Base-by-base conservation (phyloP, 2,797 vertebrate species). In the Channa striata region DNA sequence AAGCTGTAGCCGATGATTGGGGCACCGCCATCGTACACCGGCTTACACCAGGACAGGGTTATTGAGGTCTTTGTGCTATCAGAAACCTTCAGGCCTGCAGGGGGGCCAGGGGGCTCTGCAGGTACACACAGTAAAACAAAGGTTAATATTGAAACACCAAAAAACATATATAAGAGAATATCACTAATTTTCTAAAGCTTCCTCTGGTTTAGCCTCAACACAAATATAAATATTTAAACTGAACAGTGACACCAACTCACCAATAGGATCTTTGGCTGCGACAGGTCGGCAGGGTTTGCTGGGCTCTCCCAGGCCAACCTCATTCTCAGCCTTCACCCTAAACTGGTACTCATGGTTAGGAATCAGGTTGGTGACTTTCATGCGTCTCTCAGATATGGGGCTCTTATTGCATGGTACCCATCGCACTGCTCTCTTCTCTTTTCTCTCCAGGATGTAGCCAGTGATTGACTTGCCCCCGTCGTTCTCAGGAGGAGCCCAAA, bases 401-500 rank as follows among this genome's bases (percentile, higher is more conserved):
- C 94, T 97, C 90, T 99, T 99, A 76, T 95, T 99, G 81, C 98
- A 96, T 10, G 98, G 93, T 73, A 99, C 96, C 98, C 98, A 99
- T 89, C 95, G 95, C 37, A 95, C 89, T 0, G 95, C 95, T 21
- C 96, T 92, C 84, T 97, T 99, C 88, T 99, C 98, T 80, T 98
- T 99, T 84, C 95, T 98, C 90, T 99, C 98, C 86, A 99, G 90
- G 82, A 96, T 99, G 89, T 99, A 99, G 66, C 98, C 98, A 42
- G 97, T 98, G 84, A 99, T 97, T 12, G 98, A 99, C 91, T 99
- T 99, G 54, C 98, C 98, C 77, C 98, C 98, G 73, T 99, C 97
- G 34, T 96, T 97, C 91, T 98, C 97, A 68, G 98, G 98, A 83
- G 98, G 96, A 88, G 96, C 96, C 98, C 98, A 99, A 73, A 99